phyloP scores from a whole-genome alignment of 2,888 invertebrate genomes.

The Agrotis exclamationis region DNA sequence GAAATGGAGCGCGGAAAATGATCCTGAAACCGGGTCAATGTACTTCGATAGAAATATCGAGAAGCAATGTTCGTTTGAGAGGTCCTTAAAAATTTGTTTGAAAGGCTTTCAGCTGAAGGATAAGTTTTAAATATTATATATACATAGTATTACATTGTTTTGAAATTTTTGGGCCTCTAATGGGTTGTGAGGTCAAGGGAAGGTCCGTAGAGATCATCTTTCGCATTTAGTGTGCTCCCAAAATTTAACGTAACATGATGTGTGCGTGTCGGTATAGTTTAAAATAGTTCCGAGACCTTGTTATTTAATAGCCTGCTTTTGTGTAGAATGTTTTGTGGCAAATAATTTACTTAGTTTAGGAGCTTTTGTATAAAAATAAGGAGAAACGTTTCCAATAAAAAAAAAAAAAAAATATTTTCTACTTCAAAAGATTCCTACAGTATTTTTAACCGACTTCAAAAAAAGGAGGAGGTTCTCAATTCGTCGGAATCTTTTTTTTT shows the following conservation, averaged over 20 bases:
- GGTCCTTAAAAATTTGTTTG: slow-evolving; percentile 36
- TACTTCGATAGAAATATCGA: slow-evolving; percentile 49
- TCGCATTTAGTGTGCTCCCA: slow-evolving; percentile 25
- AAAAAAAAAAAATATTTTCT: too few relatives aligned
- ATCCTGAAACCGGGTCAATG: slow-evolving; percentile 58
- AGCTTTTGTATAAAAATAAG: neutral
- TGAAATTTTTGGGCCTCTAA: slow-evolving; percentile 18
- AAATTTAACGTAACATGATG: slow-evolving; percentile 30
- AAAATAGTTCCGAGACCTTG: slow-evolving; percentile 48
- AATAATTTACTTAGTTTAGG: slow-evolving; percentile 24
- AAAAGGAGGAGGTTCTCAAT: too few relatives aligned
- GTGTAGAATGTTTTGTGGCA: slow-evolving; percentile 22
- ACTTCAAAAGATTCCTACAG: too few relatives aligned
- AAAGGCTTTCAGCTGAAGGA: slow-evolving; percentile 19
- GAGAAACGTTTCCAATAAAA: neutral
- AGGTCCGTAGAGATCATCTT: slow-evolving; percentile 22
- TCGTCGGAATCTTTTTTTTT: too few relatives aligned
- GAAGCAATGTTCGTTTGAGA: slow-evolving; percentile 26
- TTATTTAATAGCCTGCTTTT: slow-evolving; percentile 23
- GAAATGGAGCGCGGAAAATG: slow-evolving; percentile 55
- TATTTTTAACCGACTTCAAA: too few relatives aligned
- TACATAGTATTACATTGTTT: too few relatives aligned
- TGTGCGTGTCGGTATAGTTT: slow-evolving; percentile 32
- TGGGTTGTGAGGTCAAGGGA: slow-evolving; percentile 27
- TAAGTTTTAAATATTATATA: slow-evolving; percentile 32